Percentiles rank a stretch among this genome's conserved stretches.
phyloP scores from a whole-genome alignment of 2,113 vertebrate species.

The Paedocypris sp. region DNA sequence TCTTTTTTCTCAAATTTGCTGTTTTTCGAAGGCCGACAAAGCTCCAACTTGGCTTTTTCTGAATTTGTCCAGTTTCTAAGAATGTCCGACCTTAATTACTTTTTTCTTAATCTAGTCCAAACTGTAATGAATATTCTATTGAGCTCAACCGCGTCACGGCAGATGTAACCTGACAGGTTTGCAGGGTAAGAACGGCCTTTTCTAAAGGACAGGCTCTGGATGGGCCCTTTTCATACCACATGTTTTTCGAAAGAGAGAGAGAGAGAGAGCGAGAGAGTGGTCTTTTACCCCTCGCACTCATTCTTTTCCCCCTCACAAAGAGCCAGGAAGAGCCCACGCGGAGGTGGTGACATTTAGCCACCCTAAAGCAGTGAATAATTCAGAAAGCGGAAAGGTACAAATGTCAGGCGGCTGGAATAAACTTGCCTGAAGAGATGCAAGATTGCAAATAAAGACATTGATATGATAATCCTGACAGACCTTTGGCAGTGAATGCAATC shows the following conservation, averaged over 20 bases:
- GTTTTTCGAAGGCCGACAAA: too few species aligned
- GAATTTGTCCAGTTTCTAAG: too few species aligned
- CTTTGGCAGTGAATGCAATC: background rate
- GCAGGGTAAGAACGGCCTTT: conserved; percentile 25
- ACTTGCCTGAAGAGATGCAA: conserved; percentile 11
- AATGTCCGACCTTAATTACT: too few species aligned
- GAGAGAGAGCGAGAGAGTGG: too few species aligned
- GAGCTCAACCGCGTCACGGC: conserved; percentile 25
- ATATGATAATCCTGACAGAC: conserved; percentile 18
- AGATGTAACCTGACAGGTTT: conserved; percentile 38
- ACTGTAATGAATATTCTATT: conserved; percentile 40
- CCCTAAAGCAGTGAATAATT: conserved; percentile 55
- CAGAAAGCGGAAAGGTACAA: conserved; percentile 50
- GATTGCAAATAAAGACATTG: conserved; percentile 25
- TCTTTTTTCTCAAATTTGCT: too few species aligned
- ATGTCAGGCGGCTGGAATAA: conserved; percentile 46
- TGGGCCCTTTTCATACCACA: conserved; percentile 10
- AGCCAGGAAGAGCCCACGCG: conserved; percentile 11
- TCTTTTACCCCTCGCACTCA: conserved; percentile 1
- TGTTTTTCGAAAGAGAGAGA: conserved; percentile 33
- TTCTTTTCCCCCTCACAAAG: conserved; percentile 16
- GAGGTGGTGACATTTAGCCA: conserved; percentile 62
- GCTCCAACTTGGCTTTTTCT: too few species aligned
- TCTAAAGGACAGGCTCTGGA: conserved; percentile 17
- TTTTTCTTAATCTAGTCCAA: background rate